Evolutionary conservation across 2,888 invertebrate species (phyloP).

Genomic region (Diplolepis rosae): DNA sequence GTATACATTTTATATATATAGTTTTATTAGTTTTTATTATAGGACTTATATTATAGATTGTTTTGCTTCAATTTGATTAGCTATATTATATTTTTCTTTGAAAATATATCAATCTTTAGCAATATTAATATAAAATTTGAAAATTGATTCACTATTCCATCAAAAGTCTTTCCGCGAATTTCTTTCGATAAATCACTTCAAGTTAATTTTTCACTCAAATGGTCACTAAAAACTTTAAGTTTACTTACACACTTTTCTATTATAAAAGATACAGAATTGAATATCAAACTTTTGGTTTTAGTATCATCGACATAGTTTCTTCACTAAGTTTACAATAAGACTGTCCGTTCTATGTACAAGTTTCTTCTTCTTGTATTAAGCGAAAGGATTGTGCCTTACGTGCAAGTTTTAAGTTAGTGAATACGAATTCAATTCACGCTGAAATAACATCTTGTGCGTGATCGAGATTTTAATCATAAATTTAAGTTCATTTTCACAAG

Average conservation of each 20-base stretch:
- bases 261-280: constrained; percentile 15
- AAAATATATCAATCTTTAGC: too few species aligned
- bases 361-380: constrained; percentile 37
- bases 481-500: constrained; percentile 31
- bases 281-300: constrained; percentile 17
- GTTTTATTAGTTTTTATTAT: too few species aligned
- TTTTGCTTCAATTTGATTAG: too few species aligned
- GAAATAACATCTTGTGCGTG: constrained; percentile 34
- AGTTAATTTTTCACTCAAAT: constrained; percentile 18
- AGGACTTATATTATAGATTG: too few species aligned
- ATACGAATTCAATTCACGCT: constrained; percentile 38
- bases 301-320: constrained; percentile 35
- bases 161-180: neutral
- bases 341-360: constrained; percentile 39
- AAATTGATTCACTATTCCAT: too few species aligned
- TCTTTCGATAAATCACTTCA: neutral
- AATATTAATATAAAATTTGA: too few species aligned
- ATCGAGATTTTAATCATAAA: constrained; percentile 39
- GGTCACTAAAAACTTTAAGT: constrained; percentile 15
- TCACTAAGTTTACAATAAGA: constrained; percentile 40
- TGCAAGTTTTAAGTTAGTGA: constrained; percentile 30
- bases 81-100: too few species aligned
- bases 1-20: too few species aligned
- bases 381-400: constrained; percentile 37
- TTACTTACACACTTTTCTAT: constrained; percentile 25